These are phyloP conservation scores for Bombycilla garrulus DNA, from an alignment of 2,113 vertebrate genomes.

Conservation along the genomic window DNA sequence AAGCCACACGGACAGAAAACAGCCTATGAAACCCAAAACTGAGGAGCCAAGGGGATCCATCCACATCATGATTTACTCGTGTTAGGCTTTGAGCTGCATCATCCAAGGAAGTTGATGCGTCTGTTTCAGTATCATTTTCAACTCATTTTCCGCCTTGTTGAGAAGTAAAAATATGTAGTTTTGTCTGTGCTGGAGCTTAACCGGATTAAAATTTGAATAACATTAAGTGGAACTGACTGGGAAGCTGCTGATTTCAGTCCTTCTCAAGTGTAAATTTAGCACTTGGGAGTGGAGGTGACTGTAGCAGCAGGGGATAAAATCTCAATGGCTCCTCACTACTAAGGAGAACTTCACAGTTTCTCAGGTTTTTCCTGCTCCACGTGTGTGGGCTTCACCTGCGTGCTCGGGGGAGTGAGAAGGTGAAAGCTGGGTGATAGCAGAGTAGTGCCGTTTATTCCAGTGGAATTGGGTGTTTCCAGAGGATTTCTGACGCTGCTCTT, in stretches of 20 bases:
- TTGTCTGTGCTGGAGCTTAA: neutral
- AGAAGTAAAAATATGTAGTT: neutral
- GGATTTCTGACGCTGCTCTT: neutral
- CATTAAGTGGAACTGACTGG: neutral
- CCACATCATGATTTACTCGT: neutral
- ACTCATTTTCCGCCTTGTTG: neutral
- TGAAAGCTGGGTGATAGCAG: neutral
- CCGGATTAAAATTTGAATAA: neutral
- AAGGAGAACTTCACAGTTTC: neutral
- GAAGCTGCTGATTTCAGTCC: neutral
- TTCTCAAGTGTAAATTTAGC: neutral
- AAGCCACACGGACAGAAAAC: neutral
- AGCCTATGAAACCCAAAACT: neutral
- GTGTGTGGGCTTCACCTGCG: neutral
- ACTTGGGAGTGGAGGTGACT: neutral
- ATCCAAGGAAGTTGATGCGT: neutral
- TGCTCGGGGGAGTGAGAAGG: neutral
- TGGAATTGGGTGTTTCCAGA: neutral
- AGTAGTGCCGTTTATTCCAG: neutral
- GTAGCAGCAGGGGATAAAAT: neutral
- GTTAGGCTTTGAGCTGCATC: neutral
- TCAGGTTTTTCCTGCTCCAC: neutral
- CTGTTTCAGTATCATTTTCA: neutral
- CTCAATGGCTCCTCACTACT: neutral
- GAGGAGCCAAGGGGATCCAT: neutral